These are phyloP conservation scores for Capitulum mitella DNA, from an alignment of 2,888 invertebrate species.

Conservation along the genomic window DNA sequence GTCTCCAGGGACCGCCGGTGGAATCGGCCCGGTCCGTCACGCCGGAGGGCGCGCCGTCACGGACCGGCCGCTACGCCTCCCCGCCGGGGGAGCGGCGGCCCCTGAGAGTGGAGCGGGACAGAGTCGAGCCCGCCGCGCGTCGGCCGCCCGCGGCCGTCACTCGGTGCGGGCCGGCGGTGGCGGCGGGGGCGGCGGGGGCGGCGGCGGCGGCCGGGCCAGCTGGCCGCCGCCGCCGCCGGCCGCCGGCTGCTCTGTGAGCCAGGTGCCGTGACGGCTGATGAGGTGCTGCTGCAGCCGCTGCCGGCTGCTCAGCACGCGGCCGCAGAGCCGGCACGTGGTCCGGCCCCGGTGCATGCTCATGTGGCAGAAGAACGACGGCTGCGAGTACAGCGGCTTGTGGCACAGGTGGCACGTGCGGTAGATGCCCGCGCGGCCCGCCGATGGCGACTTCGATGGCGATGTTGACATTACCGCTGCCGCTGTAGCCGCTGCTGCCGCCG, in stretches of 20 bases:
- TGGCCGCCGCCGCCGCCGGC: not conserved
- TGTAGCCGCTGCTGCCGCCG: no score
- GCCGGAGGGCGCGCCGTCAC: no score
- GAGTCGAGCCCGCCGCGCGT: no score
- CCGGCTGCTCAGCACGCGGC: constrained; percentile 13
- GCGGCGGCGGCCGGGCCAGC: not conserved
- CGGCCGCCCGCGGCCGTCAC: no score
- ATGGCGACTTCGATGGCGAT: no score
- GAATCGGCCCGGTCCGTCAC: no score
- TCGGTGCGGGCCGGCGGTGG: no score
- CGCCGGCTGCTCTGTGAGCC: not conserved
- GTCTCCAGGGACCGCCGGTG: no score
- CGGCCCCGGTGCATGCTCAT: constrained; percentile 18
- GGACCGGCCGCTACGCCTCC: no score
- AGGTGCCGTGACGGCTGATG: not conserved
- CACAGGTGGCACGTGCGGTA: not conserved
- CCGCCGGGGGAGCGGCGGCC: no score
- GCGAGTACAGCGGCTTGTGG: not conserved
- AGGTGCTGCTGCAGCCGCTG: constrained; percentile 12
- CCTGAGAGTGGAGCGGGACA: no score
- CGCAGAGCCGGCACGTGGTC: not conserved
- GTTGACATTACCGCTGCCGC: no score
- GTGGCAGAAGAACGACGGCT: constrained; percentile 15
- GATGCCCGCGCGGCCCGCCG: not conserved
- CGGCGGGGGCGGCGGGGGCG: not conserved